A percentile compares a stretch with the other conserved stretches of the same genome.
phyloP scores from a whole-genome alignment of 2,888 invertebrate species.

The Drosophila cognata region DNA sequence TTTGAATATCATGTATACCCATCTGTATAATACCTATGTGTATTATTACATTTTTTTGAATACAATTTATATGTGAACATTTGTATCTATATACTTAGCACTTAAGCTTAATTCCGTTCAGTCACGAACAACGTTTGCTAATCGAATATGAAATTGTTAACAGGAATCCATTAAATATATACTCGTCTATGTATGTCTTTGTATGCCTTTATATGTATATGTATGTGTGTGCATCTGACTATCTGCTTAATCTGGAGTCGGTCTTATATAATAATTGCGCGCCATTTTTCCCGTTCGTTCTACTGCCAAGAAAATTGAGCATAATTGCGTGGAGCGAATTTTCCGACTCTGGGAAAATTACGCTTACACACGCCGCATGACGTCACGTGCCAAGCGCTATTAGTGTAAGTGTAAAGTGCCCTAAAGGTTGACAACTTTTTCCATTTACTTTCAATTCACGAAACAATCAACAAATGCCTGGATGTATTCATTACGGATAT shows the following conservation, averaged over 20 bases:
- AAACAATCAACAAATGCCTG: not conserved
- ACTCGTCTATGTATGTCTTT: constrained; percentile 13
- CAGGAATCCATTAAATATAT: constrained; percentile 58
- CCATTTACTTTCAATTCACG: constrained; percentile 20
- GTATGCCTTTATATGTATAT: constrained; percentile 8
- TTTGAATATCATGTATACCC: constrained; percentile 47
- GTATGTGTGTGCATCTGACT: constrained; percentile 10
- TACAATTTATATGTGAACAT: constrained; percentile 9
- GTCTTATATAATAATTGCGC: constrained; percentile 42
- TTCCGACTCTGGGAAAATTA: constrained; percentile 51
- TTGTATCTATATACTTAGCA: constrained; percentile 43
- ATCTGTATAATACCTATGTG: constrained; percentile 17
- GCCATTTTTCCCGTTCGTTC: constrained; percentile 11
- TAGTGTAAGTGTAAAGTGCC: constrained; percentile 16
- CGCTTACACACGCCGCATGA: constrained; percentile 42
- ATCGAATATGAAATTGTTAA: constrained; percentile 61
- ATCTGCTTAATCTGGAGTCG: constrained; percentile 25
- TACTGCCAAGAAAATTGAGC: constrained; percentile 44
- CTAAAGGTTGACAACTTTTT: constrained; percentile 36
- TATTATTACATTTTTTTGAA: constrained; percentile 19
- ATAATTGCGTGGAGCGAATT: constrained; percentile 51
- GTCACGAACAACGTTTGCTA: constrained; percentile 51
- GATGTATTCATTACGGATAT: not conserved
- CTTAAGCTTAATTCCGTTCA: constrained; percentile 54
- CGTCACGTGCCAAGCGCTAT: constrained; percentile 55